These are phyloP conservation scores for Hassar affinis DNA, from an alignment of 2,113 vertebrate genomes.

Conservation along the genomic window DNA sequence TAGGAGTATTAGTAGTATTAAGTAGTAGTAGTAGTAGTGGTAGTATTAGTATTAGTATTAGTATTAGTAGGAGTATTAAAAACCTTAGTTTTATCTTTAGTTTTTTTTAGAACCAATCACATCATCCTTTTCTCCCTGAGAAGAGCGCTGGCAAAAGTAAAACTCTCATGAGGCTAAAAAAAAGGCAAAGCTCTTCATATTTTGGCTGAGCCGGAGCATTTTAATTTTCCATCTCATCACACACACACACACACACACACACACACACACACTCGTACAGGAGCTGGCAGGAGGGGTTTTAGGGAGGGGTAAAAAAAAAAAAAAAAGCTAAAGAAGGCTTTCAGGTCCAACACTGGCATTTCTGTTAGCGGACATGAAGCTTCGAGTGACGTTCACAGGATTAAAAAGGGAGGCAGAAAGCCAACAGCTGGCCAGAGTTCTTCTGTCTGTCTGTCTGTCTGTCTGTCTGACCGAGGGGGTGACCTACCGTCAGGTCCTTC, in stretches of 20 bases:
- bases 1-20: no score
- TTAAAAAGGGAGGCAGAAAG: neutral
- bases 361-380: conserved; percentile 32
- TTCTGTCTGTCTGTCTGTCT: no score
- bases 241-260: no score
- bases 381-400: neutral
- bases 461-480: no score
- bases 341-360: conserved; percentile 14
- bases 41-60: no score
- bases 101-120: neutral
- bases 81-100: no score
- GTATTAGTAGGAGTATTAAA: no score
- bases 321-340: conserved; percentile 41
- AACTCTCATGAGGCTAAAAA: neutral
- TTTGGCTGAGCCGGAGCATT: neutral
- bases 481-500: no score
- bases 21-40: no score
- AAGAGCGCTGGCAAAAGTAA: neutral
- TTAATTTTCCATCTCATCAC: neutral
- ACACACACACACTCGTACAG: neutral
- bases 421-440: neutral
- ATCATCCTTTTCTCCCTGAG: neutral
- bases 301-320: neutral
- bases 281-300: conserved; percentile 12
- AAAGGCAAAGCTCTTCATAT: neutral